Evolutionary conservation across 1,140 invertebrate genomes (phyloP).

Genomic region (Harlomillsia oculata): DNA sequence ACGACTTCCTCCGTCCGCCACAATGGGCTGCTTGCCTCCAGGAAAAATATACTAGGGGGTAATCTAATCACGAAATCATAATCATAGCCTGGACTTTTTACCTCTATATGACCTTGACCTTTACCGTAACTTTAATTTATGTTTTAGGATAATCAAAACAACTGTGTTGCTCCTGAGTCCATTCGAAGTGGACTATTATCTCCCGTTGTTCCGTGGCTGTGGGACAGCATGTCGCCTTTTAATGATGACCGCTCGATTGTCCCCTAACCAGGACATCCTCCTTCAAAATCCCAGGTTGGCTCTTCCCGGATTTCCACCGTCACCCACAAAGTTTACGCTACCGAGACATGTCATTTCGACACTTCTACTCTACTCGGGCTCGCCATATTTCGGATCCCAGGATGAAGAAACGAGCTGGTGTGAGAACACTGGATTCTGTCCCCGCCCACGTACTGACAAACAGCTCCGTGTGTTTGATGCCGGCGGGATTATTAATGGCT

Average conservation of each 20-base stretch:
- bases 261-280: conserved; percentile 4
- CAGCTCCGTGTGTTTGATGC: not conserved
- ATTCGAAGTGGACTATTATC: conserved; percentile 19
- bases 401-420: conserved; percentile 18
- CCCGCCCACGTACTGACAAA: not conserved
- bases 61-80: too few relatives aligned
- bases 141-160: not conserved
- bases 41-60: not conserved
- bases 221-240: not conserved
- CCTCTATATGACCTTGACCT: too few relatives aligned
- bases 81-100: too few relatives aligned
- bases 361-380: conserved; percentile 14
- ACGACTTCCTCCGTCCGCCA: conserved; percentile 1
- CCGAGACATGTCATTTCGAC: not conserved
- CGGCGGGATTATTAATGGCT: conserved; percentile 10
- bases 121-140: too few relatives aligned
- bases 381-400: conserved; percentile 1
- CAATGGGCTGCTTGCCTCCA: not conserved
- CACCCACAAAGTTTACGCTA: not conserved
- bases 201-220: not conserved
- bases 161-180: conserved; percentile 18
- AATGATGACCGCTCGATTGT: conserved; percentile 9
- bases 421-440: conserved; percentile 4
- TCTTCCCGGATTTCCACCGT: not conserved
- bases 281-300: not conserved